Evolutionary conservation across 2,113 vertebrate genomes (phyloP).

Genomic region (Dicrurus megarhynchus): DNA sequence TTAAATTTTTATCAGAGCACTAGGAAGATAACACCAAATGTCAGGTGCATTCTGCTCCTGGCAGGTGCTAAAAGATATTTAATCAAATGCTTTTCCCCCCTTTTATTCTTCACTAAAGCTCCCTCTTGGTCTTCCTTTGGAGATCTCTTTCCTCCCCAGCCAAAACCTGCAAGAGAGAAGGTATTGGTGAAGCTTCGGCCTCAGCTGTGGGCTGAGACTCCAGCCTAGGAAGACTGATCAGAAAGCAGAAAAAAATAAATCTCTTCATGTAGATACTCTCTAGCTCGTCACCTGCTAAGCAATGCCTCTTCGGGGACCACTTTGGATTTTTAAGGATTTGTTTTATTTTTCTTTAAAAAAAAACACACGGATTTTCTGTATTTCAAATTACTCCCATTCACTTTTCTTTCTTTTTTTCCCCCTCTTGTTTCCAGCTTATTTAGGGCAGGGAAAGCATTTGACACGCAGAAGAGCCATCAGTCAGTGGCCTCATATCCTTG

Average conservation of each 20-base stretch:
- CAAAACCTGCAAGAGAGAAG: not conserved
- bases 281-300: not conserved
- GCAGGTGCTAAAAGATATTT: not conserved
- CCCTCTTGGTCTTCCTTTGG: not conserved
- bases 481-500: not conserved
- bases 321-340: not conserved
- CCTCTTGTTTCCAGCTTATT: not conserved
- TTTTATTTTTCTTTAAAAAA: not conserved
- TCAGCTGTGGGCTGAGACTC: not conserved
- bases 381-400: not conserved
- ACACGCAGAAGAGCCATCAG: not conserved
- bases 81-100: rapidly evolving
- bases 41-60: not conserved
- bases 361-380: not conserved
- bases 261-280: not conserved
- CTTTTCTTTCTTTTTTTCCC: not conserved
- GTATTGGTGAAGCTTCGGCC: not conserved
- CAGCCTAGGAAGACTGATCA: not conserved
- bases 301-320: not conserved
- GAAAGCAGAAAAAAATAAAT: not conserved
- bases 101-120: not conserved
- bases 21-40: not conserved
- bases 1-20: not conserved
- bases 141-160: not conserved
- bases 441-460: not conserved